Conservation (phyloP, 2,888 invertebrate species). For the Tridacna gigas region DNA sequence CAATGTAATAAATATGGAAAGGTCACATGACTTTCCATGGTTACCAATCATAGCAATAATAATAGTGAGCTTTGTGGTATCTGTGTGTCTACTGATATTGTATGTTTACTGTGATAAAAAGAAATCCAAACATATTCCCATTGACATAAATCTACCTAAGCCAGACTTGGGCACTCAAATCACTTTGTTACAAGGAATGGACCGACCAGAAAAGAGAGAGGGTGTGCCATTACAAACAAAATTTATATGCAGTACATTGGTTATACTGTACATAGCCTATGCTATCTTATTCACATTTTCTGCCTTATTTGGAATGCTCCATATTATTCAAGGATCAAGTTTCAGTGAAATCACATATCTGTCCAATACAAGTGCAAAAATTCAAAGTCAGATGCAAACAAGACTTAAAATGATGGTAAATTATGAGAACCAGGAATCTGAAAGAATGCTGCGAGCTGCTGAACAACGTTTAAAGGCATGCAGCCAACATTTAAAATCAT, state of each 20-base stretch:
- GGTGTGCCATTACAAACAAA: conserved; percentile 61
- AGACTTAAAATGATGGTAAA: conserved; percentile 67
- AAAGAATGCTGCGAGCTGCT: conserved; percentile 66
- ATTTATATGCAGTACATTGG: conserved; percentile 68
- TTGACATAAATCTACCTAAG: conserved; percentile 47
- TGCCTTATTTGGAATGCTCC: conserved; percentile 76
- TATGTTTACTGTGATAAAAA: conserved; percentile 59
- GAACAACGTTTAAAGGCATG: conserved; percentile 75
- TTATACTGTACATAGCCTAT: conserved; percentile 75
- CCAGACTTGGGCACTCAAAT: conserved; percentile 59
- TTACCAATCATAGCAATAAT: conserved; percentile 69
- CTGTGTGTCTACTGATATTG: conserved; percentile 53
- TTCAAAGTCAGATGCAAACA: conserved; percentile 70
- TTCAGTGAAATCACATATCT: conserved; percentile 69
- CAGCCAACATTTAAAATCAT: conserved; percentile 70
- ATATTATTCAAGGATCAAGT: conserved; percentile 70
- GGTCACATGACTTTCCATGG: conserved; percentile 64
- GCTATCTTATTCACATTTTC: conserved; percentile 79
- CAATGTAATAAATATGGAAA: conserved; percentile 22
- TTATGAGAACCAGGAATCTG: conserved; percentile 72
- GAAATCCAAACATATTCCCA: conserved; percentile 48
- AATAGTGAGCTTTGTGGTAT: conserved; percentile 49
- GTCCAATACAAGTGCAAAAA: conserved; percentile 71
- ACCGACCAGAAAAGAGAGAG: conserved; percentile 41
- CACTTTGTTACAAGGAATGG: conserved; percentile 67